Evolutionary conservation across 2,888 invertebrate species (phyloP), one percentile per base, ranked within the genome.

Genomic region (Scaeva pyrastri): DNA sequence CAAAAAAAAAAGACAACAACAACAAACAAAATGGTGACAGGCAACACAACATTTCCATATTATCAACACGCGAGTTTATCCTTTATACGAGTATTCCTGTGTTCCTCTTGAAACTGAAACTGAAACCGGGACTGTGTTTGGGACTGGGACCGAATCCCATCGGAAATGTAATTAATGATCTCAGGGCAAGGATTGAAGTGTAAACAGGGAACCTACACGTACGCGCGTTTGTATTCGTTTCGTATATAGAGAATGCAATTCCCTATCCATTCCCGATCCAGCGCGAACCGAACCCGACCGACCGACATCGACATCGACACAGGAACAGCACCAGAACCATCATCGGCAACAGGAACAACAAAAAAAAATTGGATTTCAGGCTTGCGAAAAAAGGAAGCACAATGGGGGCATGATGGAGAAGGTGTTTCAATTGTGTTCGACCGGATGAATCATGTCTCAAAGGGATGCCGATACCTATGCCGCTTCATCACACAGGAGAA

Each of bases 391-490:
- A 82, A 43, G 78, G 52, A 68, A 68, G 81, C 81, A 82, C 86
- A 82, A 82, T 81, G 73, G 73, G 68, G 72, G 68, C 52, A 26
- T 23, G 77, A 21, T 21, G 31, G 45, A 82, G 82, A 86, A 86
- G 86, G 82, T 86, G 86, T 82, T 86, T 86, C 86, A 82, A 86
- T 86, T 86, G 86, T 86, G 50, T 50, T 70, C 88, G 87, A 89
- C 90, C 90, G 90, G 90, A 90, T 90, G 90, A 90, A 90, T 90
- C 89, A 90, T 90, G 88, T 88, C 90, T 89, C 89, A 90, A 90
- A 90, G 89, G 71, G 75, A 72, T 75, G 88, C 89, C 89, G 89
- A n/a, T n/a, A n/a, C n/a, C 87, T 81, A 21, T 77, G 70, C 70
- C 82, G 74, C 79, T 71, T 74, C 77, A 73, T 56, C 39, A 71